Base-by-base conservation (phyloP, 2,888 invertebrate genomes). In the Pachydiplax longipennis region DNA sequence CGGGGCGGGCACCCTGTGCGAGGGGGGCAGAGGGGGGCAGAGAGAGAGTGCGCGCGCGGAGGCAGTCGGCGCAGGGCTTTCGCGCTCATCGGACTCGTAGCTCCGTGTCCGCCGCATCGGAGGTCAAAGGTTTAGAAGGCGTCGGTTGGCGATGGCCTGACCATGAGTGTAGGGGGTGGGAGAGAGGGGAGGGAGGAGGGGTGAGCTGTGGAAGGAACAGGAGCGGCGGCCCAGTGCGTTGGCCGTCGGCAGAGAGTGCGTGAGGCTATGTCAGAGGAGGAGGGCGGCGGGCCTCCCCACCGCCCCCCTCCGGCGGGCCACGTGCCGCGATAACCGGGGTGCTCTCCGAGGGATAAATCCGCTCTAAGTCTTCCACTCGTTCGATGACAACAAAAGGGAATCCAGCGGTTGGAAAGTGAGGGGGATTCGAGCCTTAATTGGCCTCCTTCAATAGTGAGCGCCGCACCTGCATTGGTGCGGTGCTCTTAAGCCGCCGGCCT, bases 401-500 rank as follows among this genome's bases (percentile, higher is more conserved):
- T 25, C 25, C 31, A 31, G 25, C 73, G 25, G 31, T 31, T 4
- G 73, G 73, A 61, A 15, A 15, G 0, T 31, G 25, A 31, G 31
- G 73, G 73, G 73, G 5, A 37, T 37, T 37, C 25, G 73, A 73
- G 73, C 31, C 73, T 73, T 73, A 31, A 13, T 25, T 73, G 31
- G 31, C 73, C 31, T 73, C 15, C 15, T 73, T 73, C 31, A 31
- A 73, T 73, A 73, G 73, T 73, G 73, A 73, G 73, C 73, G 73
- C 73, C 73, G 73, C 73, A 31, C 73, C 73, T 73, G 3, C 31
- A 31, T 53, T 3, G 73, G 73, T 73, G 73, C 87, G 87, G 87
- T n/a, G 87, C 87, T 87, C 87, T 61, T 87, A 37, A 87, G 87
- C 93, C 92, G 93, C 93, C 94, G 94, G 93, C 93, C 95, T 95